Evolutionary conservation across 1,140 invertebrate genomes (phyloP).

Genomic region (Riptortus pedestris): DNA sequence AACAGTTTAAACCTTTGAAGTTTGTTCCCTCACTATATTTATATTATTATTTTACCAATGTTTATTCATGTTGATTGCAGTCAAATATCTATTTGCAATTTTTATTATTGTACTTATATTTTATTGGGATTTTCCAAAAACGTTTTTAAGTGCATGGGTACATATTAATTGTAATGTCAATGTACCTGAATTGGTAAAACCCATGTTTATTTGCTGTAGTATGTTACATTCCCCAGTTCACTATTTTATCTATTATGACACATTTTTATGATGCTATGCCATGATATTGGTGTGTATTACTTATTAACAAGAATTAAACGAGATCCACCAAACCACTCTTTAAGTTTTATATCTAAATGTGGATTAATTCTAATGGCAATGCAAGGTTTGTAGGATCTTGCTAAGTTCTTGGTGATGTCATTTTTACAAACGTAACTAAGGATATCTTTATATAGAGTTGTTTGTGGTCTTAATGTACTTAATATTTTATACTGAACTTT

Average conservation of each 20-base stretch:
- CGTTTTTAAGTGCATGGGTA: background rate
- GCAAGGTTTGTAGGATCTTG: too few species aligned
- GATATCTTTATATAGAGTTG: conserved; percentile 8
- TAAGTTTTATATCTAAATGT: background rate
- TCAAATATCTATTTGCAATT: background rate
- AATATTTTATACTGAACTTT: conserved; percentile 14
- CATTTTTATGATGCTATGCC: too few species aligned
- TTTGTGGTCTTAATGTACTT: conserved; percentile 7
- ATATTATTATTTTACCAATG: background rate
- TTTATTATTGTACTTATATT: background rate
- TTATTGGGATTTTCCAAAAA: background rate
- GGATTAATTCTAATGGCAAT: background rate
- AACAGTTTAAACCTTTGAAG: conserved; percentile 62
- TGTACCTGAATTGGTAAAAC: too few species aligned
- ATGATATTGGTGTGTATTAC: background rate
- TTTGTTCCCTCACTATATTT: background rate
- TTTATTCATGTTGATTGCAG: background rate
- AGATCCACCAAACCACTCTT: too few species aligned
- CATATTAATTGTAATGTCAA: too few species aligned
- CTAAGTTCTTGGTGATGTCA: too few species aligned
- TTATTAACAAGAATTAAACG: background rate
- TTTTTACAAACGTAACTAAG: background rate
- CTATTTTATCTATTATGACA: too few species aligned
- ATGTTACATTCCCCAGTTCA: too few species aligned
- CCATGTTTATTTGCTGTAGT: too few species aligned